Evolutionary conservation across 2,113 vertebrate genomes (phyloP).

Genomic region (Thryonomys swinderianus): DNA sequence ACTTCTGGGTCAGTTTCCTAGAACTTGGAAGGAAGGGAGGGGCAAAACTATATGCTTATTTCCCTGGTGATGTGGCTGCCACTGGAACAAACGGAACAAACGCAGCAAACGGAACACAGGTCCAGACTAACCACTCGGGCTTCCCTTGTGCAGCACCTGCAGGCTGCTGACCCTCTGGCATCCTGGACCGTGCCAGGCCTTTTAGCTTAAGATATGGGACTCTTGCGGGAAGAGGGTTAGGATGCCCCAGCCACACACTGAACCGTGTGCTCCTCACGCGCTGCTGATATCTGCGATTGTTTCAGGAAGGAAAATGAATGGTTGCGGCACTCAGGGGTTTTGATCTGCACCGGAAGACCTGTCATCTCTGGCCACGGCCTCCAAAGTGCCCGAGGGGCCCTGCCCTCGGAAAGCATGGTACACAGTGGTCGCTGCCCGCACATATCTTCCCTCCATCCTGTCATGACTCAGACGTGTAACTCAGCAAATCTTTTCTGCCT

Average conservation of each 20-base stretch:
- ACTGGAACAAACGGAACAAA: not conserved
- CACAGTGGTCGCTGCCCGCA: not conserved
- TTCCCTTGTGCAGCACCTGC: rapidly evolving
- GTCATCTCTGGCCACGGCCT: not conserved
- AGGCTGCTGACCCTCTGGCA: too few relatives aligned
- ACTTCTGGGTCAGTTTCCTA: not conserved
- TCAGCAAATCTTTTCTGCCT: slow-evolving; percentile 62
- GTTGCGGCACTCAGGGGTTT: not conserved
- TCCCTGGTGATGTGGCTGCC: too few relatives aligned
- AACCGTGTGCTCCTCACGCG: not conserved
- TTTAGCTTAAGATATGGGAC: not conserved
- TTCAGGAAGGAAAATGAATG: slow-evolving; percentile 8
- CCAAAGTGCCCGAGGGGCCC: too few relatives aligned
- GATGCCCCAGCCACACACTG: rapidly evolving
- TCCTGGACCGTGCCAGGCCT: rapidly evolving
- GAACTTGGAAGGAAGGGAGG: not conserved
- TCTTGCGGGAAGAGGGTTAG: not conserved
- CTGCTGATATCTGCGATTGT: not conserved
- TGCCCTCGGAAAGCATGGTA: not conserved
- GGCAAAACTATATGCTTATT: not conserved
- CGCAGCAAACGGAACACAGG: not conserved
- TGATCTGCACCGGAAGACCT: not conserved
- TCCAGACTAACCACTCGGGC: not conserved
- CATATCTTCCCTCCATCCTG: not conserved
- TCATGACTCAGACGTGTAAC: slow-evolving; percentile 56